Evolutionary conservation across 2,888 invertebrate genomes (phyloP).

Genomic region (Dasypogon diadema): DNA sequence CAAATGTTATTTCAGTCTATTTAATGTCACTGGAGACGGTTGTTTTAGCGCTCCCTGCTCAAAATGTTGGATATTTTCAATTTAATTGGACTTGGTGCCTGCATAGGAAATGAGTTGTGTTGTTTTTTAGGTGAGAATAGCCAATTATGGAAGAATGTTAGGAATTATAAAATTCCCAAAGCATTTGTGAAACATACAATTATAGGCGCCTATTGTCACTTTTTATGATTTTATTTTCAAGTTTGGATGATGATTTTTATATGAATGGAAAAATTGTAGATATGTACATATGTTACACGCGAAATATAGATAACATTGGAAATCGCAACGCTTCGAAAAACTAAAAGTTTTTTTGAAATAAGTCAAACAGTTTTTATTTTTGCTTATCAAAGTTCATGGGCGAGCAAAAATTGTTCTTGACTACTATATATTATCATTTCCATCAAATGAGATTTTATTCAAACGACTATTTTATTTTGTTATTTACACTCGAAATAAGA

Average conservation of each 20-base stretch:
- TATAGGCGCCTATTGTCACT: constrained; percentile 25
- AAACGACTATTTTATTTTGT: no score
- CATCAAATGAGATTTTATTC: no score
- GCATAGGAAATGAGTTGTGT: constrained; percentile 34
- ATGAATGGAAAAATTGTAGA: not conserved
- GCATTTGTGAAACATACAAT: constrained; percentile 4
- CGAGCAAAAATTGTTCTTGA: no score
- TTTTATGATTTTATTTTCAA: not conserved
- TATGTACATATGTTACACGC: no score
- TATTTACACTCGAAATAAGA: no score
- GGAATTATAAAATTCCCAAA: constrained; percentile 17
- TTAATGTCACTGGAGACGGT: constrained; percentile 39
- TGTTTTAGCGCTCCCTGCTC: constrained; percentile 27
- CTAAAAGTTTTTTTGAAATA: no score
- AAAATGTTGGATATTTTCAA: constrained; percentile 19
- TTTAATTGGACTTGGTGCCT: constrained; percentile 29
- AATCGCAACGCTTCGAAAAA: no score
- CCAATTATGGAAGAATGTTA: constrained; percentile 34
- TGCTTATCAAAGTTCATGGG: no score
- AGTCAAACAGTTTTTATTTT: no score
- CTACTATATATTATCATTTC: no score
- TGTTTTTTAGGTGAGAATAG: constrained; percentile 40
- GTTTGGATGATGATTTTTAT: not conserved
- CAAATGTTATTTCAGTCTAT: constrained; percentile 23
- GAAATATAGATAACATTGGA: no score